Conservation (phyloP, 2,888 invertebrate species). For the Synanthedon vespiformis region DNA sequence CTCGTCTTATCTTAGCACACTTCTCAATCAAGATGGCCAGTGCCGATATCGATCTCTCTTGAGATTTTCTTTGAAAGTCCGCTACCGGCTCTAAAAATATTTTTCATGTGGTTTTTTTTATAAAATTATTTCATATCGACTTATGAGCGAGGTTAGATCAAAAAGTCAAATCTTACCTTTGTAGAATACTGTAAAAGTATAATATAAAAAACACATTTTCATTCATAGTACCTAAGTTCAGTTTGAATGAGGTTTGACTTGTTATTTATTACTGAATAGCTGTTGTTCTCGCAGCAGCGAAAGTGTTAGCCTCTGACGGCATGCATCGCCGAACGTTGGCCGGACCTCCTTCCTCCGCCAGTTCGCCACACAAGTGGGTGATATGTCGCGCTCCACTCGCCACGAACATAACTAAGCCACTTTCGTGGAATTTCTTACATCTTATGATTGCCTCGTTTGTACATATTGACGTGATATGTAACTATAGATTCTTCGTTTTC, state of each 20-base stretch:
- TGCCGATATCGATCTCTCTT: background rate
- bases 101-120: too few relatives aligned
- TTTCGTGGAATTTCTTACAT: conserved; percentile 39
- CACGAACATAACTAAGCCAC: conserved; percentile 24
- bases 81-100: background rate
- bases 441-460: conserved; percentile 17
- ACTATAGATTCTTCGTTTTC: conserved; percentile 6
- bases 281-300: conserved; percentile 24
- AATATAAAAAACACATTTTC: background rate
- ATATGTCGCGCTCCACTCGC: conserved; percentile 52
- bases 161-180: too few relatives aligned
- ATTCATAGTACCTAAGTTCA: conserved; percentile 2
- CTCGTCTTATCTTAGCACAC: background rate
- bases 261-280: background rate
- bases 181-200: too few relatives aligned
- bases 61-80: background rate
- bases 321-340: conserved; percentile 12
- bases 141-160: too few relatives aligned
- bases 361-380: conserved; percentile 29
- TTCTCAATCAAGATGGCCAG: background rate
- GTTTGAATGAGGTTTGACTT: background rate
- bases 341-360: conserved; percentile 11
- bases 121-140: too few relatives aligned
- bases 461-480: conserved; percentile 23
- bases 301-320: conserved; percentile 29